Base-by-base conservation (phyloP, 2,888 invertebrate species). In the Folsomia candida region DNA sequence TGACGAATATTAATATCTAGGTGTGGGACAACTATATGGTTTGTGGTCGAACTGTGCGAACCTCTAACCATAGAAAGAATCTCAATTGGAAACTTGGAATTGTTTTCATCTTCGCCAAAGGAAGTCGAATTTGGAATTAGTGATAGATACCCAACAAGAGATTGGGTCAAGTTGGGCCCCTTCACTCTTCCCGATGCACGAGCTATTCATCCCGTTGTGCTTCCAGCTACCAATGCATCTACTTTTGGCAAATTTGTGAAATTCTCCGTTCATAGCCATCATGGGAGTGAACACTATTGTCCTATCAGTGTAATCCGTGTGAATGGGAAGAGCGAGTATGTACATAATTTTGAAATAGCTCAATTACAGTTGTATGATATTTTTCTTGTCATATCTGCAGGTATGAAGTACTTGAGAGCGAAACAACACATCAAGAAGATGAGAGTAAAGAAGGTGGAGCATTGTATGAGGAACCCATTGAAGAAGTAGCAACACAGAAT, bases 31-130 rank as follows among this genome's bases (percentile, higher is more conserved):
- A 89, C 92, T 70, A 91, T 93, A 75, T 95, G 97, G 96, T 94
- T 99, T 84, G 90, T 97, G 28, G 92, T 99, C 1, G 98, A 99
- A 84, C 87, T 99, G 1, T 99, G 99, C 85, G 99, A 99, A 82
- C 93, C 97, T 2, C 92, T 99, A 74, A 97, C 97, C 85, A 92
- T 96, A 2, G 93, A 92, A 83, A 92, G 91, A 80, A 83, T 84
- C 57, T 74, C 79, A 22, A 85, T 99, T 79, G 99, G 97, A 2
- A 99, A 99, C 84, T 94, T 95, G 82, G 99, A 99, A 84, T 85
- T 99, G 72, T 99, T 99, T 84, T 97, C 98, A 6, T 98, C 97
- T 0, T 92, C 93, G 27, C 97, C 97, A 18, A 92, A 92, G 83
- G 93, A 94, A 76, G 92, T 99, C 82, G 89, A 90, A 20, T 90